phyloP scores from a whole-genome alignment of 1,140 invertebrate genomes.

The Neodiprion pinetum region DNA sequence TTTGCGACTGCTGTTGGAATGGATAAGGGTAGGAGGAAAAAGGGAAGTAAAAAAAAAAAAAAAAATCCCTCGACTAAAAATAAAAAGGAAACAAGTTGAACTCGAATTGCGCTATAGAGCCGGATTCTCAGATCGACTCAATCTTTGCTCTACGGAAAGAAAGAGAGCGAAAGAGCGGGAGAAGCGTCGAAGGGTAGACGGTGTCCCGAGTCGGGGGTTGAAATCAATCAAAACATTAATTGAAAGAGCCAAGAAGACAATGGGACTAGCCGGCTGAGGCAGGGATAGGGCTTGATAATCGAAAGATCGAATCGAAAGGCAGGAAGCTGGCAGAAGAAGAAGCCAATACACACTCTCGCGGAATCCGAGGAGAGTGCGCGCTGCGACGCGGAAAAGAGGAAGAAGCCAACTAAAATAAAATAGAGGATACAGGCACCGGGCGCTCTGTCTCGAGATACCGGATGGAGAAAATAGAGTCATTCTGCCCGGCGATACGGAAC shows the following conservation, averaged over 20 bases:
- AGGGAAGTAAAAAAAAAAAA: not conserved
- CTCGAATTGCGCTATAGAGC: no score
- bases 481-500: slow-evolving; percentile 31
- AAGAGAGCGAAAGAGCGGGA: not conserved
- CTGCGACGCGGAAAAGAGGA: slow-evolving; percentile 20
- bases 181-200: slow-evolving; percentile 22
- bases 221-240: slow-evolving; percentile 65
- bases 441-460: slow-evolving; percentile 6
- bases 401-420: slow-evolving; percentile 18
- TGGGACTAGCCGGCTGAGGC: slow-evolving; percentile 32
- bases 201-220: slow-evolving; percentile 37
- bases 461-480: slow-evolving; percentile 20
- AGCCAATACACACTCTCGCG: not conserved
- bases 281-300: slow-evolving; percentile 56
- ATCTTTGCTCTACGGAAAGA: not conserved
- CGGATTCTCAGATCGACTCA: no score
- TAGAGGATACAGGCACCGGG: slow-evolving; percentile 11
- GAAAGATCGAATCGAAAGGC: slow-evolving; percentile 48
- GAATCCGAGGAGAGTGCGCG: slow-evolving; percentile 1
- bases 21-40: not conserved
- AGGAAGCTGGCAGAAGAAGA: slow-evolving; percentile 23
- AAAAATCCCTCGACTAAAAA: not conserved
- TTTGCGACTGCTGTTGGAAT: no score
- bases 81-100: no score
- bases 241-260: slow-evolving; percentile 62